Evolutionary conservation across 2,888 invertebrate genomes (phyloP).

Genomic region (Stenodema calcarata): DNA sequence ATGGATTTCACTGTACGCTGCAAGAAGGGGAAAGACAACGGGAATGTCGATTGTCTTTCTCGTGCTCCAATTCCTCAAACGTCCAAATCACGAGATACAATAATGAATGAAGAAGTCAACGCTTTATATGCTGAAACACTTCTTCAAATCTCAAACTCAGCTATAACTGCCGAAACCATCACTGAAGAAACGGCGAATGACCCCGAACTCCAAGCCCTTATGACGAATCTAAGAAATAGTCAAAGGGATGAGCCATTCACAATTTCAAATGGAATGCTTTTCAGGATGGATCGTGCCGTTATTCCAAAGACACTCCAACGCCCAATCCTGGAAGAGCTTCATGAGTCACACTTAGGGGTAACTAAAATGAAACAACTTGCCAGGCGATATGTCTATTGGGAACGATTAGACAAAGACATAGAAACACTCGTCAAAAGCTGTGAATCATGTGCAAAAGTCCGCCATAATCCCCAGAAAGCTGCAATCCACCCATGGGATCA

Average conservation of each 20-base stretch:
- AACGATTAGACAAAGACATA: slow-evolving; percentile 26
- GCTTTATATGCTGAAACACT: slow-evolving; percentile 4
- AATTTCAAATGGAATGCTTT: slow-evolving; percentile 38
- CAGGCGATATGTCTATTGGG: slow-evolving; percentile 20
- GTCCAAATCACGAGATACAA: neutral
- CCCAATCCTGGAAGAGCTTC: slow-evolving; percentile 56
- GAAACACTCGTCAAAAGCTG: slow-evolving; percentile 48
- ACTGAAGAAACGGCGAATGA: slow-evolving; percentile 40
- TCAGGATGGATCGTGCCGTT: slow-evolving; percentile 15
- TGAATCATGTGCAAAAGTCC: slow-evolving; percentile 8
- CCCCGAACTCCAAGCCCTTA: slow-evolving; percentile 11
- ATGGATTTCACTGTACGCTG: slow-evolving; percentile 35
- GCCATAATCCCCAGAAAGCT: slow-evolving; percentile 52
- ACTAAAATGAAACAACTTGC: slow-evolving; percentile 26
- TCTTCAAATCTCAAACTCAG: slow-evolving; percentile 13
- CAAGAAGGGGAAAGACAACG: slow-evolving; percentile 51
- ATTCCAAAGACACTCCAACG: slow-evolving; percentile 8
- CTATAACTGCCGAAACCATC: slow-evolving; percentile 35
- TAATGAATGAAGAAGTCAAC: slow-evolving; percentile 27
- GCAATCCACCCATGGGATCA: slow-evolving; percentile 57
- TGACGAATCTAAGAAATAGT: neutral
- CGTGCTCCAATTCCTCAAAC: slow-evolving; percentile 37
- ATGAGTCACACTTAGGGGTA: slow-evolving; percentile 52
- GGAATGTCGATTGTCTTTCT: slow-evolving; percentile 53
- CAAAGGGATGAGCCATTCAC: neutral